Evolutionary conservation across 2,888 invertebrate genomes (phyloP).

Genomic region (Dioctria rufipes): DNA sequence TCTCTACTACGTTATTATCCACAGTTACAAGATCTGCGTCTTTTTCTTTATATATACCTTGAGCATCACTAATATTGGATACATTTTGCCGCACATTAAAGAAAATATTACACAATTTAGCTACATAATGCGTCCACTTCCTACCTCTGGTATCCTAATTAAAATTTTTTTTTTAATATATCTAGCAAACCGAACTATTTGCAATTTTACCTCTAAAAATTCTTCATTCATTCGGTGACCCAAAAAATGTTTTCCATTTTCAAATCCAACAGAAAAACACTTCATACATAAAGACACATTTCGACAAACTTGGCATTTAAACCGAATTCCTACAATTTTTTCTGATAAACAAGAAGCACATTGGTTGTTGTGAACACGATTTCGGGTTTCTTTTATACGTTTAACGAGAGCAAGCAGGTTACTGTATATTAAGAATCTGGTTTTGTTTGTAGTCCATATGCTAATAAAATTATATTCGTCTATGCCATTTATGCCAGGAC

Average conservation of each 20-base stretch:
- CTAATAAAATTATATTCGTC: constrained; percentile 68
- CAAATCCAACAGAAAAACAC: constrained; percentile 68
- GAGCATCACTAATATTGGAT: not conserved
- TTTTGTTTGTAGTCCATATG: constrained; percentile 67
- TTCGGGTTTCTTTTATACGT: constrained; percentile 69
- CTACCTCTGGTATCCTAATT: constrained; percentile 65
- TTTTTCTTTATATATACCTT: not conserved
- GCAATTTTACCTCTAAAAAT: constrained; percentile 64
- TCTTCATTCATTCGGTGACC: constrained; percentile 70
- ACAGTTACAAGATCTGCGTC: constrained; percentile 57
- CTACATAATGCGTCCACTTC: constrained; percentile 65
- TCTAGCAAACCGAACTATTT: not conserved
- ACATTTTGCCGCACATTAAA: constrained; percentile 39
- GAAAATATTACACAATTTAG: constrained; percentile 66
- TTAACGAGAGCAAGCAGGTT: constrained; percentile 68
- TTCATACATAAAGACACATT: constrained; percentile 68
- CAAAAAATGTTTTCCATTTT: constrained; percentile 64
- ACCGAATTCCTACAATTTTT: constrained; percentile 69
- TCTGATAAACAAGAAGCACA: constrained; percentile 67
- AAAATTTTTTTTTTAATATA: not conserved
- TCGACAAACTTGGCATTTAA: constrained; percentile 68
- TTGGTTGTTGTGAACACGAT: constrained; percentile 66
- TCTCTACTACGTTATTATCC: constrained; percentile 65
- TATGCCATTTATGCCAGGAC: constrained; percentile 65
- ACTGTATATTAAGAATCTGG: constrained; percentile 68